Conservation (phyloP, 2,888 invertebrate species). For the Xestia c-nigrum region DNA sequence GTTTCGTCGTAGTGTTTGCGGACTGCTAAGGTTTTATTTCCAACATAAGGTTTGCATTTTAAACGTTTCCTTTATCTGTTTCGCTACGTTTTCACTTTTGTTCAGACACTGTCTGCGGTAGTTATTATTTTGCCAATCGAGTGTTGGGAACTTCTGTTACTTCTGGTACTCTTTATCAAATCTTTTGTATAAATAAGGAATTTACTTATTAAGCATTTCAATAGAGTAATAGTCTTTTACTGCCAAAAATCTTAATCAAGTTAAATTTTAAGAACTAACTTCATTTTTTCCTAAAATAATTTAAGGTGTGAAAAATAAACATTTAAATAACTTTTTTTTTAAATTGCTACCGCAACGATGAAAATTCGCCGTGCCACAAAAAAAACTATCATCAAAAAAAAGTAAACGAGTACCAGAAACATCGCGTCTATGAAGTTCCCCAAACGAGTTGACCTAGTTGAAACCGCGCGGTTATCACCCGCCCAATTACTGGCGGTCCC, state of each 20-base stretch:
- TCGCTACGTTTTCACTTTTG: slow-evolving; percentile 29
- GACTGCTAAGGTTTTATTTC: slow-evolving; percentile 66
- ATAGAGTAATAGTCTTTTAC: not conserved
- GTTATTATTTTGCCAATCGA: slow-evolving; percentile 26
- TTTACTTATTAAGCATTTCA: too few relatives aligned
- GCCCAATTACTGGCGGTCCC: slow-evolving; percentile 61
- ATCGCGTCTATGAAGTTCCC: slow-evolving; percentile 49
- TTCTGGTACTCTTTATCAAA: not conserved
- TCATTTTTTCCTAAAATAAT: too few relatives aligned
- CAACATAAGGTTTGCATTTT: slow-evolving; percentile 70
- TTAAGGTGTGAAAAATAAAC: not conserved
- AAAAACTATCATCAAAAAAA: slow-evolving; percentile 15
- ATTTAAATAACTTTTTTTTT: not conserved
- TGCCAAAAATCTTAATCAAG: not conserved
- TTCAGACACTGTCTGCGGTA: not conserved
- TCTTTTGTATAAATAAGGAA: not conserved
- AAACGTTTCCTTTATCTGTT: slow-evolving; percentile 57
- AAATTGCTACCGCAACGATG: not conserved
- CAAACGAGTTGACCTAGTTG: slow-evolving; percentile 63
- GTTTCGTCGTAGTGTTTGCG: slow-evolving; percentile 70
- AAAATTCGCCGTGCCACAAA: not conserved
- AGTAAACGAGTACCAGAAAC: slow-evolving; percentile 31
- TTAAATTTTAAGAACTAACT: too few relatives aligned
- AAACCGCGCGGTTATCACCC: slow-evolving; percentile 49
- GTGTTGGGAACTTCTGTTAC: slow-evolving; percentile 16